Percentiles rank a stretch among this genome's conserved stretches.
Evolutionary conservation across 2,888 invertebrate species (phyloP).

Genomic region (Caenorhabditis drosophilae): DNA sequence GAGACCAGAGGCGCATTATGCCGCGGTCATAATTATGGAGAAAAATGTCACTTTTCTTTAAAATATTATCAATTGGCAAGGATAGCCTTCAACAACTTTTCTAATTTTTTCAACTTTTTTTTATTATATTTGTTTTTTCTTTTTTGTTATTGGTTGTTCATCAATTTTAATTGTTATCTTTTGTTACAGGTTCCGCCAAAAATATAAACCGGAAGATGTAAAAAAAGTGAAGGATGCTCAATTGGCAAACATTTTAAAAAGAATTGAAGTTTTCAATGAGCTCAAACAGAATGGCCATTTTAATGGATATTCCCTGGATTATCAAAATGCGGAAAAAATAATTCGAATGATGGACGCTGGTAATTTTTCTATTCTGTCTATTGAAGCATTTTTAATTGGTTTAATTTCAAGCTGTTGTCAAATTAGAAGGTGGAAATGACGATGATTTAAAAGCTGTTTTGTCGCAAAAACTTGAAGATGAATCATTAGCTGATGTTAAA

Average conservation of each 20-base stretch:
- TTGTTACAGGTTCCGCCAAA: constrained; percentile 88
- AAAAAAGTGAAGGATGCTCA: constrained; percentile 87
- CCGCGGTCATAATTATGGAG: constrained; percentile 51
- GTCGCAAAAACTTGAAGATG: constrained; percentile 59
- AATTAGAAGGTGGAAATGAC: constrained; percentile 82
- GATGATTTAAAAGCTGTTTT: constrained; percentile 81
- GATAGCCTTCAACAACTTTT: neutral
- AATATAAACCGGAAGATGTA: constrained; percentile 97
- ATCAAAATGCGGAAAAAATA: constrained; percentile 79
- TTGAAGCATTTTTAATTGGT: neutral
- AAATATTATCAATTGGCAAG: constrained; percentile 18
- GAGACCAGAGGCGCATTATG: constrained; percentile 61
- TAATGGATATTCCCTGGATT: constrained; percentile 82
- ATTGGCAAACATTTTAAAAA: constrained; percentile 76
- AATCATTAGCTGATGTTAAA: constrained; percentile 53
- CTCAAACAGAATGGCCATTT: constrained; percentile 78
- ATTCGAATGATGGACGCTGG: constrained; percentile 86
- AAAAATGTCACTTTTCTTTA: constrained; percentile 20
- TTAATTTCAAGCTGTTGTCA: constrained; percentile 68
- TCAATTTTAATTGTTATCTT: neutral
- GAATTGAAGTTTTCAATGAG: constrained; percentile 87
- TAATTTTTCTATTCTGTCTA: constrained; percentile 38
- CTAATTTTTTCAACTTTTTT: no score
- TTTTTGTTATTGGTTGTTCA: neutral
- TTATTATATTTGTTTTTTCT: neutral